Conservation (phyloP, 2,113 vertebrate species). For the Hylia prasina region DNA sequence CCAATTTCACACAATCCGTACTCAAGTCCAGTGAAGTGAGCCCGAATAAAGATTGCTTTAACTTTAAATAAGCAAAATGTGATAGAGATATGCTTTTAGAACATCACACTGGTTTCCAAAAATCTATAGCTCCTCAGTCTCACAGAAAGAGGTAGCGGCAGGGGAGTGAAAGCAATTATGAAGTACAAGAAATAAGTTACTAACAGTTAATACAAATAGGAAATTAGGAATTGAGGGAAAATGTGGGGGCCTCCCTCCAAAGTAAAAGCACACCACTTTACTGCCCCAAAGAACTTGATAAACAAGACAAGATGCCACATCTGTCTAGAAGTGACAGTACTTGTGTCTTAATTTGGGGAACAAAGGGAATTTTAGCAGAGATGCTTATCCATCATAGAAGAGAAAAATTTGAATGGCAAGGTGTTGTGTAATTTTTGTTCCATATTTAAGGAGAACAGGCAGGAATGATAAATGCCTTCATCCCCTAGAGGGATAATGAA, state of each 20-base stretch:
- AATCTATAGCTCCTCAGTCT: neutral
- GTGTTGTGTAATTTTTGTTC: conserved; percentile 47
- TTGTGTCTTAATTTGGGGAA: neutral
- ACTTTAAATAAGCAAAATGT: neutral
- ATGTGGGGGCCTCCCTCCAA: too few relatives aligned
- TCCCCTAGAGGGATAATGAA: conserved; percentile 11
- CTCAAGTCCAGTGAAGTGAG: neutral
- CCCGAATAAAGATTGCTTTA: neutral
- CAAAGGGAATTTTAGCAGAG: neutral
- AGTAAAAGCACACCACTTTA: neutral
- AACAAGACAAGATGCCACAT: neutral
- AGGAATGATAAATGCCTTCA: conserved; percentile 13
- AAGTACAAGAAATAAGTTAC: neutral
- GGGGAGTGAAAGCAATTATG: neutral
- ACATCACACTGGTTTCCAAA: neutral
- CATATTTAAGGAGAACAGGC: conserved; percentile 47
- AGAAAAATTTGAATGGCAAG: conserved; percentile 18
- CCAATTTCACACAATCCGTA: neutral
- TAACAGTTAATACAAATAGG: neutral
- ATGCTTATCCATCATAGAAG: neutral
- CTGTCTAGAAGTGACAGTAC: neutral
- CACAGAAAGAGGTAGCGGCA: neutral
- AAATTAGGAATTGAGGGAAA: neutral
- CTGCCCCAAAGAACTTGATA: neutral
- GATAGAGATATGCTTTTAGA: neutral